Evolutionary conservation across 92 coral and sea anemone species (phyloP).

Genomic region (Phenganax marumi): DNA sequence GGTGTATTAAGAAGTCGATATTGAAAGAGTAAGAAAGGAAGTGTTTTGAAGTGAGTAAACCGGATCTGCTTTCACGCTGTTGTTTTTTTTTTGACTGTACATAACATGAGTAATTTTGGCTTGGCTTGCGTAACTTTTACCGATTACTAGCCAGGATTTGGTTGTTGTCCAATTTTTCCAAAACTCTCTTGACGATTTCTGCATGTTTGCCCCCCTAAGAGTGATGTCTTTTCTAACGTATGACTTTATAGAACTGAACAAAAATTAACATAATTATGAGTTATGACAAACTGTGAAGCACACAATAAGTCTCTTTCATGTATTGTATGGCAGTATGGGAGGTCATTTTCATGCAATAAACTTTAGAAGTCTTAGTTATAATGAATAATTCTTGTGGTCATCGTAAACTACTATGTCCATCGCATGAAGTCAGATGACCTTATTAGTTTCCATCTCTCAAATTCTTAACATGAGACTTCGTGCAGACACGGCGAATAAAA

Average conservation of each 20-base stretch:
- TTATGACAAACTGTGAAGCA: not conserved
- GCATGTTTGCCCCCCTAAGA: too few relatives aligned
- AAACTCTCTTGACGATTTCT: not conserved
- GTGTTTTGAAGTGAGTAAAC: not conserved
- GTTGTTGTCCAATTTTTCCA: not conserved
- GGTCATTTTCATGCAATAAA: not conserved
- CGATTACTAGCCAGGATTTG: not conserved
- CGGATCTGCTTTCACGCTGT: not conserved
- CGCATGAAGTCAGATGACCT: too few relatives aligned
- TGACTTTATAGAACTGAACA: not conserved
- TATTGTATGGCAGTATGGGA: not conserved
- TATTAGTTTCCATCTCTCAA: too few relatives aligned
- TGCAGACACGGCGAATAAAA: too few relatives aligned
- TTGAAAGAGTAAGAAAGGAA: not conserved
- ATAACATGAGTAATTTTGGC: not conserved
- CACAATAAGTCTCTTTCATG: not conserved
- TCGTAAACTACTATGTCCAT: too few relatives aligned
- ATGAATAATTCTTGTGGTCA: too few relatives aligned
- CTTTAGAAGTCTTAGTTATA: not conserved
- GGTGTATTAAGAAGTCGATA: not conserved
- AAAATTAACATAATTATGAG: too few relatives aligned
- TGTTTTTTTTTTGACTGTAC: not conserved
- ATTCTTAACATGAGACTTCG: too few relatives aligned
- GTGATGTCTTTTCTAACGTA: not conserved
- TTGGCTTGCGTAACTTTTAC: conserved; percentile 3